phyloP scores from a whole-genome alignment of 2,888 invertebrate species.

The Rutpela maculata region DNA sequence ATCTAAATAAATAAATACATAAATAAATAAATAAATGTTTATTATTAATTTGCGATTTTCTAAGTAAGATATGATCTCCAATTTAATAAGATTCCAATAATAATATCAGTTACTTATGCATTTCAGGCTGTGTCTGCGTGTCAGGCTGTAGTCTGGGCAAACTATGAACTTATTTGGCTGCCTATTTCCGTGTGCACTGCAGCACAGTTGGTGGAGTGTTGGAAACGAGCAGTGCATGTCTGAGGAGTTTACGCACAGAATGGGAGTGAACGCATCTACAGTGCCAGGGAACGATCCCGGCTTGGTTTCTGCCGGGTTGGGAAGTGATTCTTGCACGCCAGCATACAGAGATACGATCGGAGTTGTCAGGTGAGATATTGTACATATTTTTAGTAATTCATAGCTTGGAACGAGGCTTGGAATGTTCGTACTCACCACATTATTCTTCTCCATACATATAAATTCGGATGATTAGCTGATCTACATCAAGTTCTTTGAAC shows the following conservation, averaged over 20 bases:
- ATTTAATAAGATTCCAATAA: no score
- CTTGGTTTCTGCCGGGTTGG: constrained; percentile 56
- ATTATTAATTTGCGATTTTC: no score
- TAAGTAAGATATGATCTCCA: no score
- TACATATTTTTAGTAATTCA: no score
- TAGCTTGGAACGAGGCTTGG: no score
- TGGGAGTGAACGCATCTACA: constrained; percentile 73
- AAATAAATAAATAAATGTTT: no score
- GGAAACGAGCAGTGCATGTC: constrained; percentile 72
- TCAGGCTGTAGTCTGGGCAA: constrained; percentile 77
- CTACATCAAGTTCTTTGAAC: no score
- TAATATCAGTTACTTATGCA: constrained; percentile 5
- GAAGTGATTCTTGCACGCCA: constrained; percentile 65
- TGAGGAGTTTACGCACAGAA: constrained; percentile 72
- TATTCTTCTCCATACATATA: no score
- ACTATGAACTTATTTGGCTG: constrained; percentile 79
- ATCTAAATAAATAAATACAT: no score
- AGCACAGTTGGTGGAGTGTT: constrained; percentile 75
- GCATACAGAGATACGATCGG: constrained; percentile 70
- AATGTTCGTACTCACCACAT: no score
- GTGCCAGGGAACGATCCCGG: constrained; percentile 67
- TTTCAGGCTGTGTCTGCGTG: constrained; percentile 70
- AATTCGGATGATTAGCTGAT: no score
- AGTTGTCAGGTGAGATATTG: constrained; percentile 67
- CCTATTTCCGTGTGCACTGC: constrained; percentile 78